Evolutionary conservation across 2,797 vertebrate genomes (phyloP).

Genomic region (Parotocinclus haroldoi): DNA sequence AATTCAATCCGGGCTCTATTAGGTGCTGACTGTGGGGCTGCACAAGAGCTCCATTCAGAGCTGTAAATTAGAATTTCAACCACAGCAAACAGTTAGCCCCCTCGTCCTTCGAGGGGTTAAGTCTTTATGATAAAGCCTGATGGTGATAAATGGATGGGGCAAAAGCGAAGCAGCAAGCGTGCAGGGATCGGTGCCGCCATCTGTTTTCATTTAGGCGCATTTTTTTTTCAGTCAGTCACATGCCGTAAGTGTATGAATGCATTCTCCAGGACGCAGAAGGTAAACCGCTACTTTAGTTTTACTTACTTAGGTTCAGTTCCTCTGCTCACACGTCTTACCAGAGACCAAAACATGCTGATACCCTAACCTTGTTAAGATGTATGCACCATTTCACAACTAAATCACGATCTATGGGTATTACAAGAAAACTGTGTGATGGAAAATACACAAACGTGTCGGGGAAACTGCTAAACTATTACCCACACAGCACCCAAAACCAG

Average conservation of each 20-base stretch:
- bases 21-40: slow-evolving; percentile 34
- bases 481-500: too few relatives aligned
- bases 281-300: slow-evolving; percentile 33
- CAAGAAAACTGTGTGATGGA: too few relatives aligned
- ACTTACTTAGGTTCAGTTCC: slow-evolving; percentile 2
- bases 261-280: slow-evolving; percentile 31
- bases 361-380: too few relatives aligned
- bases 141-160: slow-evolving; percentile 49
- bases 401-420: too few relatives aligned
- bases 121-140: slow-evolving; percentile 44
- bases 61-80: slow-evolving; percentile 50
- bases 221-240: slow-evolving; percentile 13
- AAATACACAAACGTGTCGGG: too few relatives aligned
- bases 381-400: too few relatives aligned
- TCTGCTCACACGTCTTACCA: not conserved
- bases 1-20: slow-evolving; percentile 3
- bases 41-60: slow-evolving; percentile 41
- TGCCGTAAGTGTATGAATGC: slow-evolving; percentile 10
- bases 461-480: too few relatives aligned
- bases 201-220: slow-evolving; percentile 53
- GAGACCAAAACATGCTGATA: too few relatives aligned
- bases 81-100: slow-evolving; percentile 24
- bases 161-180: slow-evolving; percentile 36
- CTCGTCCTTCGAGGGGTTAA: slow-evolving; percentile 36
- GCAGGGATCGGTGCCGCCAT: slow-evolving; percentile 44